Base-by-base conservation (phyloP, 2,797 vertebrate species). In the Benthosema pterotum region DNA sequence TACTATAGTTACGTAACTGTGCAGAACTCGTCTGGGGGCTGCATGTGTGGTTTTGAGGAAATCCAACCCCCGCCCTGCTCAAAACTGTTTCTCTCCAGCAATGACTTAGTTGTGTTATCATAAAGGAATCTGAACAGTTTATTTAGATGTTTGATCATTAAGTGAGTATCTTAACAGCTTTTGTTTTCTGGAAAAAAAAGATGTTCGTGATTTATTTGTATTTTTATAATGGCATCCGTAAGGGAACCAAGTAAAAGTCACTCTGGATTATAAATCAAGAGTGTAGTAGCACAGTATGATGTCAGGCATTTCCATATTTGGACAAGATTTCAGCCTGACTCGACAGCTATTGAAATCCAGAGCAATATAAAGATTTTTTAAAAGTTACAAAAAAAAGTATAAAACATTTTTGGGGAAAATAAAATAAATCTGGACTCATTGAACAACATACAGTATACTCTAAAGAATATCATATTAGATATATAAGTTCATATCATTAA, bases 401-500 rank as follows among this genome's bases (percentile, higher is more conserved):
- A 25, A 25, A 25, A 25, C 22, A 25, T 25, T 3, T 25, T 25
- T 25, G 22, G 22, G 22, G 22, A 25, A 25, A 25, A 25, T 25
- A 25, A 25, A 25, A 25, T 25, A 22, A 22, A 22, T 22, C 59
- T 66, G 25, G 43, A 22, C 70, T 60, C 69, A 51, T 60, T 52
- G 17, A 47, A 49, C 28, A 64, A 65, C 54, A 48, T 12, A 57
- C n/a, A 14, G 61, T 54, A 17, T 46, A 19, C n/a, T n/a, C n/a
- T n/a, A n/a, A n/a, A 57, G 43, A 67, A 71, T 72, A 50, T 54
- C 56, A 73, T 74, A 65, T 82, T 85, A 89, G n/a, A n/a, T n/a
- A n/a, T n/a, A n/a, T n/a, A n/a, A 88, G 84, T 81, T 83, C 83
- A 81, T 22, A 13, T 60, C 28, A 38, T 42, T 55, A 38, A 62